Base-by-base conservation (phyloP, 1,140 invertebrate genomes). In the Bombus impatiens region DNA sequence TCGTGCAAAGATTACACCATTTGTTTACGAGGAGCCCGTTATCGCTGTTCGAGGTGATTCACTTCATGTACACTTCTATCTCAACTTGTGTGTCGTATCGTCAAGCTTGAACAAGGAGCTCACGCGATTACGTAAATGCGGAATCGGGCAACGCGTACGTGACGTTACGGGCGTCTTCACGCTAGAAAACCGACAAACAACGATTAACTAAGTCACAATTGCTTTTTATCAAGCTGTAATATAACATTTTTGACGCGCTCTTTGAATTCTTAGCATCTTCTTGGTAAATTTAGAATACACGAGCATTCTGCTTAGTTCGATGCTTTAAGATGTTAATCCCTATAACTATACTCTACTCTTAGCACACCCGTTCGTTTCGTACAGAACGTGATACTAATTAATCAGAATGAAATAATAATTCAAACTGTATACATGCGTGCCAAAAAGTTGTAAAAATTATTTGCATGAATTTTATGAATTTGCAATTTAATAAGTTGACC, bases 81-180 rank as follows among this genome's bases (percentile, higher is more conserved):
- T 42, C 22, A 1, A 82, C 25, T 13, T 13, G 59, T 22, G 10
- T 44, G 15, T 47, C 12, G 32, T 32, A 35, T 53, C 18, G 10
- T 13, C 47, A 47, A 59, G 42, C 8, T 70, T 35, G 18, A 35
- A 40, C 28, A 25, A 12, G 25, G 28, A 75, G 75, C 70, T 68
- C 75, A 70, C 65, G 65, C 75, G 82, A 70, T 84, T 84, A 84
- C 44, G 65, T 78, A 78, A 84, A 13, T 44, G 80, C 2, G 68
- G 37, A 75, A 74, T 72, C 80, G n/a, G 10, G 25, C 15, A 35
- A 44, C 44, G 75, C 59, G 53, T 77, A 77, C 82, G 82, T 77
- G 82, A 53, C 74, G 47, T 35, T 25, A 0, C 74, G 12, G 12
- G 44, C 82, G 62, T 83, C 74, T 37, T 78, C 74, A 28, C 42